Evolutionary conservation across 2,888 invertebrate genomes (phyloP), one percentile per base, ranked within the genome.

Genomic region (Argyresthia goedartella): DNA sequence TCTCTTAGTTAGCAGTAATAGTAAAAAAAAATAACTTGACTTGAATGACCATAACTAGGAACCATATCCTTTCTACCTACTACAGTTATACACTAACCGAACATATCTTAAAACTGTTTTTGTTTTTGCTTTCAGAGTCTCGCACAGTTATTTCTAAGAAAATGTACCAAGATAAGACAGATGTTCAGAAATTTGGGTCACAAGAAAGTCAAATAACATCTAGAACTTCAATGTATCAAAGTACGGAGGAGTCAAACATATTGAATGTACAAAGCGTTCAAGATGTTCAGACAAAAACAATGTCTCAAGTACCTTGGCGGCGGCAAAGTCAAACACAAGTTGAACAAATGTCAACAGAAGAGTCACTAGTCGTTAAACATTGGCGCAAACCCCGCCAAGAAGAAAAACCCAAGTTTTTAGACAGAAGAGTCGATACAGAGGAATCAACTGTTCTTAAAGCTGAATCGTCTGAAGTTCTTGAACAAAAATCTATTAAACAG

Each of bases 181-280:
- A 74, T 48, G 55, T 67, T 4, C 62, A 61, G 41, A 59, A 58
- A 33, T 52, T 55, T 1, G 63, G 55, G 48, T 52, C 61, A 36
- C 63, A 73, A 57, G 67, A 67, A 47, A 54, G 57, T 8, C 62
- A 65, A 51, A 55, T 57, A 25, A 65, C n/a, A n/a, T n/a, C 63
- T 44, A 70, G 58, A 53, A 73, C 63, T 57, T 55, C 71, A 13
- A 56, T 61, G 51, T 79, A 72, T 59, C 71, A 80, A 63, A 66
- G 74, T 3, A 80, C 81, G 9, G 84, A 85, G 66, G 82, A 84
- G 56, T 69, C 68, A 9, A 84, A 76, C 57, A 78, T 85, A 51
- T 59, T 84, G 41, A 76, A 73, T 59, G 51, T 82, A 39, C 61
- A 78, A 57, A 71, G 69, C 55, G 52, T 66, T 49, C 69, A 81